Conservation (phyloP, 1,140 invertebrate species). For the Drosophila littoralis region DNA sequence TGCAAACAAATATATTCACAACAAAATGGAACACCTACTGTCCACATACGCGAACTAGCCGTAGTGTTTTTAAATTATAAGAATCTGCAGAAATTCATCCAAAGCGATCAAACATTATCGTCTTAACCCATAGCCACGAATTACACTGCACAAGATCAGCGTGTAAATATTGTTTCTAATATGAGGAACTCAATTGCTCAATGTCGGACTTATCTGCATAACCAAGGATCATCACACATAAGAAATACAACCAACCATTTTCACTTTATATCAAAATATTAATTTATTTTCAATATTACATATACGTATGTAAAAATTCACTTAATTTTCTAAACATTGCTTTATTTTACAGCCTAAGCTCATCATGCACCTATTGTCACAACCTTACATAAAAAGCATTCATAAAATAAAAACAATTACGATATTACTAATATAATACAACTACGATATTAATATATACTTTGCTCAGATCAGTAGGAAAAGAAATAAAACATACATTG, state of each 20-base stretch:
- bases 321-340: slow-evolving; percentile 15
- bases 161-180: neutral
- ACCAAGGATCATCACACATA: slow-evolving; percentile 20
- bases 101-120: neutral
- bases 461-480: slow-evolving; percentile 29
- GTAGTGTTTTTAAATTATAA: slow-evolving; percentile 36
- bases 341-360: slow-evolving; percentile 13
- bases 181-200: slow-evolving; percentile 31
- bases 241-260: slow-evolving; percentile 16
- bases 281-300: slow-evolving; percentile 32
- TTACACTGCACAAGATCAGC: slow-evolving; percentile 11
- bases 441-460: slow-evolving; percentile 39
- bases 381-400: slow-evolving; percentile 34
- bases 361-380: slow-evolving; percentile 23
- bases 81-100: slow-evolving; percentile 10
- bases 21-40: slow-evolving; percentile 14
- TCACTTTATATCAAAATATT: slow-evolving; percentile 28
- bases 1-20: slow-evolving; percentile 30
- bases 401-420: slow-evolving; percentile 22
- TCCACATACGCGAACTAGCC: slow-evolving; percentile 27
- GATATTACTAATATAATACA: slow-evolving; percentile 36
- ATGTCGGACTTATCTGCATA: slow-evolving; percentile 18
- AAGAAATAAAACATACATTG: slow-evolving; percentile 33
- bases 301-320: slow-evolving; percentile 35
- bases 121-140: neutral